These are phyloP conservation scores for Corythornis vintsioides DNA, from an alignment of 2,113 vertebrate genomes.

Conservation along the genomic window DNA sequence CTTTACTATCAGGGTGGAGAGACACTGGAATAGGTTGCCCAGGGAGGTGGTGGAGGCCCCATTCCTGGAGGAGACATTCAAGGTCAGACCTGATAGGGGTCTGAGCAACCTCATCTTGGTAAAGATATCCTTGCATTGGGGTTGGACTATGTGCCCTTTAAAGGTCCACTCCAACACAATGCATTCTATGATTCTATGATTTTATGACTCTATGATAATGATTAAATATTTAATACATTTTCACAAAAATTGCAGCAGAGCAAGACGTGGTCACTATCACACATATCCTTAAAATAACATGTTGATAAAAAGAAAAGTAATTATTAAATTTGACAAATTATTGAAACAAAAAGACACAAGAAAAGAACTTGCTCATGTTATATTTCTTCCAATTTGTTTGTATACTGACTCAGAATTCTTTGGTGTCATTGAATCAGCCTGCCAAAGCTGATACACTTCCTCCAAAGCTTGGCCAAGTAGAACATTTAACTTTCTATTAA, in stretches of 20 bases:
- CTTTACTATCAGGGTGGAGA: no score
- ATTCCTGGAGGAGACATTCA: no score
- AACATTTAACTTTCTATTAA: not conserved
- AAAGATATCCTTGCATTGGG: no score
- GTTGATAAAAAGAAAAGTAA: not conserved
- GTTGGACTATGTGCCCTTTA: no score
- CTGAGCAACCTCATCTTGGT: no score
- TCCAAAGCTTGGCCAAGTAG: not conserved
- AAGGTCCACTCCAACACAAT: no score
- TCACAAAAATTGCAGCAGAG: not conserved
- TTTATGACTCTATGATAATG: no score
- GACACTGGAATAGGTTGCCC: no score
- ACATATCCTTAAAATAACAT: not conserved
- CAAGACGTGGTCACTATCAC: not conserved
- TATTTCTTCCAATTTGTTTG: not conserved
- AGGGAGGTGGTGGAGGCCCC: no score
- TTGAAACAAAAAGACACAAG: not conserved
- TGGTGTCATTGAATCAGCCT: not conserved
- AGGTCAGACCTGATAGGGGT: no score
- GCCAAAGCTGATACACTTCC: not conserved
- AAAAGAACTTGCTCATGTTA: not conserved
- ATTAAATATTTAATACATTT: not conserved
- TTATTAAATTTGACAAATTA: not conserved
- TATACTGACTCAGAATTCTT: not conserved
- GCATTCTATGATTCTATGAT: no score